Percentiles rank a stretch among this genome's conserved stretches.
phyloP scores from a whole-genome alignment of 2,113 vertebrate genomes.

The Dasyornis broadbenti region DNA sequence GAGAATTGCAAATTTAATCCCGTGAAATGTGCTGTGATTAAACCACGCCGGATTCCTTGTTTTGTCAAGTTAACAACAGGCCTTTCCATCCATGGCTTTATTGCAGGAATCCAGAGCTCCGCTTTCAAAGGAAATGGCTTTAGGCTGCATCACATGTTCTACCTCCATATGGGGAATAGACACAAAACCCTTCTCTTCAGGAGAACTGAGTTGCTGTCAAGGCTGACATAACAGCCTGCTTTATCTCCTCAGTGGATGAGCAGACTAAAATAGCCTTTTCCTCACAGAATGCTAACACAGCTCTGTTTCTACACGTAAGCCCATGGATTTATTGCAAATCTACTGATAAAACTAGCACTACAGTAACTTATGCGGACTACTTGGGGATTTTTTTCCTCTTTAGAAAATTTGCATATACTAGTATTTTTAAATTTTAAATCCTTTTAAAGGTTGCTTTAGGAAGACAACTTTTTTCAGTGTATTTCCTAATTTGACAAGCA shows the following conservation, averaged over 20 bases:
- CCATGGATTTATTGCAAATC: neutral
- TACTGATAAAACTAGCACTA: neutral
- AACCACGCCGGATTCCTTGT: neutral
- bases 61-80: neutral
- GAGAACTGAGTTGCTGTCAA: slow-evolving; percentile 16
- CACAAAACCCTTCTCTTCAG: slow-evolving; percentile 33
- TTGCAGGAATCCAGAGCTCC: neutral
- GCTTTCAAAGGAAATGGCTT: slow-evolving; percentile 50
- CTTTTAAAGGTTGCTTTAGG: neutral
- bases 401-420: neutral
- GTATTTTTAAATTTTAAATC: neutral
- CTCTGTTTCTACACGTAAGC: neutral
- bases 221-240: slow-evolving; percentile 26
- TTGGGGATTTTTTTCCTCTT: neutral
- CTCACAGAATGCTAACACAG: slow-evolving; percentile 3
- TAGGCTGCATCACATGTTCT: neutral
- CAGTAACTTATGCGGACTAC: neutral
- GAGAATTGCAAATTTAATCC: neutral
- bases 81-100: neutral
- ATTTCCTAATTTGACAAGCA: neutral
- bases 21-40: neutral
- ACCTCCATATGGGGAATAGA: slow-evolving; percentile 18
- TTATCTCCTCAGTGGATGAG: slow-evolving; percentile 8
- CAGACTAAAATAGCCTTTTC: slow-evolving; percentile 40
- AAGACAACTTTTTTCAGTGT: neutral